A percentile compares a stretch with the other conserved stretches of the same genome.
Conservation (phyloP, 2,888 invertebrate species). For the Aphidius colemani region DNA sequence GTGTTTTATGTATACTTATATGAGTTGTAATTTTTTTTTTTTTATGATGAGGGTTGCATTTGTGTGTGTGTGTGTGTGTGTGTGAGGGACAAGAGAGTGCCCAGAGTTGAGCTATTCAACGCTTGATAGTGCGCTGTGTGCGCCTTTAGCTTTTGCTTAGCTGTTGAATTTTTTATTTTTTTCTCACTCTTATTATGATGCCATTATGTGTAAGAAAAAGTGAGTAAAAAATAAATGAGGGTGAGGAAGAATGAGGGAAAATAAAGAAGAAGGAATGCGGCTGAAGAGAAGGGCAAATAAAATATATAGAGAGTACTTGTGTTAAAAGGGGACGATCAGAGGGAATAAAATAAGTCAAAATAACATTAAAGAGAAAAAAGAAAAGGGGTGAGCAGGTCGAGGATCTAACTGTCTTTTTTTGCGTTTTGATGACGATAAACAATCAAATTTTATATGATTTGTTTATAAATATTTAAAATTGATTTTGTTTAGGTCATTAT, state of each 20-base stretch:
- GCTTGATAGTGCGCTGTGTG: too few relatives aligned
- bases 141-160: too few relatives aligned
- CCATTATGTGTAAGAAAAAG: slow-evolving; percentile 9
- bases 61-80: too few relatives aligned
- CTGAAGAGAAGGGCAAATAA: background rate
- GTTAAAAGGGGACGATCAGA: background rate
- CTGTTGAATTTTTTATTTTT: slow-evolving; percentile 24
- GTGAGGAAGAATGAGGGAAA: slow-evolving; percentile 11
- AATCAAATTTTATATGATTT: too few relatives aligned
- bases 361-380: background rate
- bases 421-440: too few relatives aligned
- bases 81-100: too few relatives aligned
- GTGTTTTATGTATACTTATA: too few relatives aligned
- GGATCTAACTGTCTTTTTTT: background rate
- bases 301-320: background rate
- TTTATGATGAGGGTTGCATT: too few relatives aligned
- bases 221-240: background rate
- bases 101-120: too few relatives aligned
- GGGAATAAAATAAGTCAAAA: background rate
- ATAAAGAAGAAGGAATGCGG: background rate
- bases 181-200: slow-evolving; percentile 6
- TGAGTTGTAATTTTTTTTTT: too few relatives aligned
- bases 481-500: too few relatives aligned
- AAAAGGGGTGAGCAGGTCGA: background rate
- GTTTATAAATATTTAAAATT: too few relatives aligned